Evolutionary conservation across 1,140 invertebrate species (phyloP), one percentile per base, ranked within the genome.

Genomic region (Goniozus legneri): DNA sequence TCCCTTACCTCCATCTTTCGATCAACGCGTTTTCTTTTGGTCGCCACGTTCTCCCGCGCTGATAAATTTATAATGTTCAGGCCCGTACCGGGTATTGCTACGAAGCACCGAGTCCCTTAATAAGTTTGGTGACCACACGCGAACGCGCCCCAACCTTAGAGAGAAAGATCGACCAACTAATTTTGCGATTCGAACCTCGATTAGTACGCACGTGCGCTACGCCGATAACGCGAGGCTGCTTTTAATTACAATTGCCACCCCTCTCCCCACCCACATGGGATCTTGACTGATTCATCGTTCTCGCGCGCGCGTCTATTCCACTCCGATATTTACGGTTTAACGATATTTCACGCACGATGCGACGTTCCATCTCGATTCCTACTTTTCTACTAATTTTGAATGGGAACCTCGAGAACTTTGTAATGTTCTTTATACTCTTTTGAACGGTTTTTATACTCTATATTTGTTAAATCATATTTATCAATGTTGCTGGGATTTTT

Each of bases 1-100:
- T 54, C 56, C 48, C 52, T 56, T 62, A 62, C 62, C 67, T 65
- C 60, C 65, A 69, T 71, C 69, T 69, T 69, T 71, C 66, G 69
- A 73, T 71, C 69, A 71, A 71, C 62, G 65, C 64, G 57, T 64
- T 58, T 57, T 65, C 59, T 66, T 71, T 69, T 63, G 61, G 61
- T 67, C 65, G 53, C 50, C 62, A 55, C 50, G 55, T 65, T 66
- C 57, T 59, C 58, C n/a, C n/a, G n/a, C n/a, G 47, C 64, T 65
- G 65, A 73, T 72, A 74, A 74, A 74, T 74, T 71, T 73, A 70
- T 72, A 69, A 74, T 62, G 62, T 63, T 61, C 55, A 60, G 24
- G 16, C 15, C 41, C 20, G 24, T 36, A 35, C 19, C 42, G 30
- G n/a, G n/a, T n/a, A n/a, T n/a, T n/a, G n/a, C n/a, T n/a, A n/a